Evolutionary conservation across 2,888 invertebrate species (phyloP).

Genomic region (Mesochorus sp.): DNA sequence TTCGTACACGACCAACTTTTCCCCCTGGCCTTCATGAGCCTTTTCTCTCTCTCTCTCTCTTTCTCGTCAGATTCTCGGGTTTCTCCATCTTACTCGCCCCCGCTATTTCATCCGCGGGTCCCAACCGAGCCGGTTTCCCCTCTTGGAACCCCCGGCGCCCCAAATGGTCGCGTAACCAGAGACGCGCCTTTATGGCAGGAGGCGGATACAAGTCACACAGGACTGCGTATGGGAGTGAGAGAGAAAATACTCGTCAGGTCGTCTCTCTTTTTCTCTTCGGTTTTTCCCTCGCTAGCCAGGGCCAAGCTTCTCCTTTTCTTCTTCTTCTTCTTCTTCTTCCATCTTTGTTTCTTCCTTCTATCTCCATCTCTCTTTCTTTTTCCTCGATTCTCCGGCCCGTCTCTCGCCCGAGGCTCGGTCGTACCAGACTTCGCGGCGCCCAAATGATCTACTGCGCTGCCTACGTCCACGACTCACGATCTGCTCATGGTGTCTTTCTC

Average conservation of each 20-base stretch:
- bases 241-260: no score
- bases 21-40: background rate
- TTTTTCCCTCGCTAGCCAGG: conserved; percentile 69
- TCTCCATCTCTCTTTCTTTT: conserved; percentile 8
- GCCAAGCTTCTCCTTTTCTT: conserved; percentile 48
- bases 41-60: conserved; percentile 28
- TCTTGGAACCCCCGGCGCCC: conserved; percentile 73
- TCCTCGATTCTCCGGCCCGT: background rate
- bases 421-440: conserved; percentile 82
- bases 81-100: conserved; percentile 50
- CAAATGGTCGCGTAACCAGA: conserved; percentile 82
- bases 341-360: conserved; percentile 3
- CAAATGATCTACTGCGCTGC: conserved; percentile 78
- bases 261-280: no score
- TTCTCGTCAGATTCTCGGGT: conserved; percentile 17
- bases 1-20: background rate
- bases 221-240: no score
- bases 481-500: conserved; percentile 63
- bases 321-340: conserved; percentile 4
- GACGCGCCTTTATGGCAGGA: conserved; percentile 76
- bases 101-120: conserved; percentile 37
- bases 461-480: conserved; percentile 51
- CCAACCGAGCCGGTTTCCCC: conserved; percentile 52
- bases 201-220: no score
- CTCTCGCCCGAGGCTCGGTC: conserved; percentile 58